These are phyloP conservation scores for Paramisgurnus dabryanus DNA, from an alignment of 2,113 vertebrate species.

Conservation along the genomic window DNA sequence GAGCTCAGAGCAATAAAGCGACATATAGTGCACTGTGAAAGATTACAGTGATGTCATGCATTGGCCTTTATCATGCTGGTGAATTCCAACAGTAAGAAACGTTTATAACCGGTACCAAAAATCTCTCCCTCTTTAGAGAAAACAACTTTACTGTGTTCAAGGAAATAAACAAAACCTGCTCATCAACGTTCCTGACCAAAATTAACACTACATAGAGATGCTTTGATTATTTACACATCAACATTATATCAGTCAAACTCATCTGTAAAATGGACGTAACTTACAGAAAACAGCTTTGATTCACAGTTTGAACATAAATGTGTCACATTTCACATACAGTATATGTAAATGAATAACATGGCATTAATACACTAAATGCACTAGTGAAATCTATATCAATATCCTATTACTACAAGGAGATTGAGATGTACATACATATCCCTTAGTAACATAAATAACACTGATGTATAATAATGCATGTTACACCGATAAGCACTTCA, in stretches of 20 bases:
- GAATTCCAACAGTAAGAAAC: conserved; percentile 28
- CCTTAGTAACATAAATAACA: conserved; percentile 41
- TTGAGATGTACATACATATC: conserved; percentile 32
- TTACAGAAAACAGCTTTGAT: conserved; percentile 13
- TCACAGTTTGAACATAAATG: conserved; percentile 46
- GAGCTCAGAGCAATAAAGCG: background rate
- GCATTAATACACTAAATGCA: conserved; percentile 1
- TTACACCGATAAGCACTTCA: background rate
- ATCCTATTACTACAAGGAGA: conserved; percentile 53
- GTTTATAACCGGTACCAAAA: conserved; percentile 26
- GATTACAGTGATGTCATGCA: conserved; percentile 51
- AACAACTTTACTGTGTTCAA: background rate
- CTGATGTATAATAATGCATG: background rate
- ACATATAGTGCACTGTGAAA: conserved; percentile 41
- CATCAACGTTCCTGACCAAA: background rate
- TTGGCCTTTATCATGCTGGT: conserved; percentile 28
- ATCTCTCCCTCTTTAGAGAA: conserved; percentile 8
- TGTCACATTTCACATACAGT: background rate
- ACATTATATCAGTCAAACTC: background rate
- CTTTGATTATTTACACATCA: background rate
- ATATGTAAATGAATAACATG: background rate
- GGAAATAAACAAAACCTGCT: background rate
- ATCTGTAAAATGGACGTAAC: background rate
- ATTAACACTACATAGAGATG: background rate
- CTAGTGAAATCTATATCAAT: conserved; percentile 12